Base-by-base conservation (phyloP, 2,113 vertebrate genomes). In the Eleginops maclovinus region DNA sequence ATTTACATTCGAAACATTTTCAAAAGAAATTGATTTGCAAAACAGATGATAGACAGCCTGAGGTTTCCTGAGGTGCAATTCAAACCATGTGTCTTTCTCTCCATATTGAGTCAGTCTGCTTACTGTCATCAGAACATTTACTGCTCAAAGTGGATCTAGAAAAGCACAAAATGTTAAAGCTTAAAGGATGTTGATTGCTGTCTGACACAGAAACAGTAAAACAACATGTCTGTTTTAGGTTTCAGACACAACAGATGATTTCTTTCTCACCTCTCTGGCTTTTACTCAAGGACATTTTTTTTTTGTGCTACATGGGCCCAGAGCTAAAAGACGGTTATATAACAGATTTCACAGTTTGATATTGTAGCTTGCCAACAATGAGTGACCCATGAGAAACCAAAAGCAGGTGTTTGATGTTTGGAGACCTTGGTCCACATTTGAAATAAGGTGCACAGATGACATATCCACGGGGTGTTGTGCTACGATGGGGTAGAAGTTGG, bases 201-300 rank as follows among this genome's bases (percentile, higher is more conserved):
- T 13, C 24, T 64, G 55, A 31, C 15, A 59, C 16, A 6, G 28
- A 28, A 51, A 41, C 3, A 21, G 21, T n/a, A n/a, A 31, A 28
- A 79, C 72, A 62, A 49, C 28, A 54, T 2, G 12, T 16, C 54
- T 13, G 0, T 54, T 54, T 40, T 31, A 21, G 62, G 13, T 15
- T n/a, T 10, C 75, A 9, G 22, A 68, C 14, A 49, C 7, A 1
- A 77, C 89, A 91, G 87, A 79, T 92, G 88, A 73, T 28, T 54
- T 78, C 56, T 70, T 87, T 89, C 86, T 82, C 89, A 90, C 58
- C 50, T 47, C 3, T 9, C 3, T 89, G 60, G 62, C 75, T 63
- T 73, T 31, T 41, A 24, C 69, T 75, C 77, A 90, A 88, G 73
- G 68, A 3, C 72, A 72, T 2, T n/a, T 28, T 15, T 40, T 14